phyloP scores from a whole-genome alignment of 2,888 invertebrate genomes.

The Drosophila meridionalis region DNA sequence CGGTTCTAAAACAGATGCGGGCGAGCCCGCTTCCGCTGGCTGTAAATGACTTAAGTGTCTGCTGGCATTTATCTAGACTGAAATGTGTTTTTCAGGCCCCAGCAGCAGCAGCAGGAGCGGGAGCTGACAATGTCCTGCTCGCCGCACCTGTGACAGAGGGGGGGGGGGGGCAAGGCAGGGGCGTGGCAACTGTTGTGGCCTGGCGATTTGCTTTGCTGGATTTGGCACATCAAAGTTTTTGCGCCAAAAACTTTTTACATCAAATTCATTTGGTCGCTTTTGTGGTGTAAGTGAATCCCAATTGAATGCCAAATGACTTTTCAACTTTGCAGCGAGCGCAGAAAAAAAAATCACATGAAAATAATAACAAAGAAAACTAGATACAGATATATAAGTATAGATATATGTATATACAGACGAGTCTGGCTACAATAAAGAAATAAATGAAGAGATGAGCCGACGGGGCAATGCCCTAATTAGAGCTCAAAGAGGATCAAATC shows the following conservation, averaged over 20 bases:
- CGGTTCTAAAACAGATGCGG: constrained; percentile 29
- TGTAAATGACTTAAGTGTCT: constrained; percentile 77
- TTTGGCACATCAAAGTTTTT: constrained; percentile 54
- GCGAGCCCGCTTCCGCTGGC: constrained; percentile 36
- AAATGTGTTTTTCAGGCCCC: constrained; percentile 48
- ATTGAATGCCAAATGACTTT: constrained; percentile 76
- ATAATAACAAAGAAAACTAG: constrained; percentile 9
- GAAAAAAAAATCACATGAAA: neutral
- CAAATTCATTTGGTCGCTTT: constrained; percentile 74
- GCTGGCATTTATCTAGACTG: constrained; percentile 72
- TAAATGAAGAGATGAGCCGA: neutral
- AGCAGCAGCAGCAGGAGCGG: neutral
- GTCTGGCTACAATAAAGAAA: constrained; percentile 5
- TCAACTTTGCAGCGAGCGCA: constrained; percentile 50
- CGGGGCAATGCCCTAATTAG: neutral
- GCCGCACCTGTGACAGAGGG: constrained; percentile 56
- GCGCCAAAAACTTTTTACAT: constrained; percentile 66
- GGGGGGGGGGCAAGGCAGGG: too few species aligned
- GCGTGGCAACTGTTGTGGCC: neutral
- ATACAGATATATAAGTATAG: neutral
- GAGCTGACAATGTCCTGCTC: constrained; percentile 31
- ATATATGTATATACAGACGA: neutral
- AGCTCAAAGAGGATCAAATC: too few species aligned
- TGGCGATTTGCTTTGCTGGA: constrained; percentile 9
- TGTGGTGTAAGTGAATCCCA: constrained; percentile 65